phyloP scores from a whole-genome alignment of 1,140 invertebrate species.

The Pomacea maculata region DNA sequence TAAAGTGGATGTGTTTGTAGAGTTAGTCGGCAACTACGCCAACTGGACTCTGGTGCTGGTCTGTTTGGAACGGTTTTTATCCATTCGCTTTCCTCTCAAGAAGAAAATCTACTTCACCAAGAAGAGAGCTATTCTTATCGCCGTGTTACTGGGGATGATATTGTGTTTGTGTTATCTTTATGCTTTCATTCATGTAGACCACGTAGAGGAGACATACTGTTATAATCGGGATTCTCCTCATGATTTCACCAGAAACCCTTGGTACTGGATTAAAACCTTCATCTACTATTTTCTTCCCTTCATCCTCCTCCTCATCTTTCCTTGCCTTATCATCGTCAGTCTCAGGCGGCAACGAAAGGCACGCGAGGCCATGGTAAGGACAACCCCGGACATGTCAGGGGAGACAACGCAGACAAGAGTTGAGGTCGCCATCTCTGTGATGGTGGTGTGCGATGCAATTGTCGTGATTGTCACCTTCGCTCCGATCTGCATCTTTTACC shows the following conservation, averaged over 20 bases:
- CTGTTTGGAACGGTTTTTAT: constrained; percentile 47
- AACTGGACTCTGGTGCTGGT: constrained; percentile 53
- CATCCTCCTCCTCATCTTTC: constrained; percentile 12
- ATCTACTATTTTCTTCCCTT: constrained; percentile 23
- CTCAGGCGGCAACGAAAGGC: background rate
- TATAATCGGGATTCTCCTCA: background rate
- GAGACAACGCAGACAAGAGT: background rate
- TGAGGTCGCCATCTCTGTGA: constrained; percentile 18
- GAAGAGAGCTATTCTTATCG: constrained; percentile 23
- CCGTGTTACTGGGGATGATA: constrained; percentile 16
- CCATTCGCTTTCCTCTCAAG: constrained; percentile 48
- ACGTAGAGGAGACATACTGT: background rate
- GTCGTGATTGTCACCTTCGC: constrained; percentile 24
- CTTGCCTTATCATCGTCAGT: constrained; percentile 22
- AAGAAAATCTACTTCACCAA: constrained; percentile 38
- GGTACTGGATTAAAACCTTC: constrained; percentile 18
- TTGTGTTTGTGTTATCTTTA: constrained; percentile 23
- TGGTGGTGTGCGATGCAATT: constrained; percentile 25
- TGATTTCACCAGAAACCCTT: background rate
- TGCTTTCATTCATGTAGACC: background rate
- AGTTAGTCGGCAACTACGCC: constrained; percentile 21
- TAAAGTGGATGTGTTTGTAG: background rate
- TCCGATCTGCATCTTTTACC: constrained; percentile 4
- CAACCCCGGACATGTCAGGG: background rate
- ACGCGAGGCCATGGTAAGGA: background rate